phyloP scores from a whole-genome alignment of 2,113 vertebrate genomes.

The Tapirus terrestris region DNA sequence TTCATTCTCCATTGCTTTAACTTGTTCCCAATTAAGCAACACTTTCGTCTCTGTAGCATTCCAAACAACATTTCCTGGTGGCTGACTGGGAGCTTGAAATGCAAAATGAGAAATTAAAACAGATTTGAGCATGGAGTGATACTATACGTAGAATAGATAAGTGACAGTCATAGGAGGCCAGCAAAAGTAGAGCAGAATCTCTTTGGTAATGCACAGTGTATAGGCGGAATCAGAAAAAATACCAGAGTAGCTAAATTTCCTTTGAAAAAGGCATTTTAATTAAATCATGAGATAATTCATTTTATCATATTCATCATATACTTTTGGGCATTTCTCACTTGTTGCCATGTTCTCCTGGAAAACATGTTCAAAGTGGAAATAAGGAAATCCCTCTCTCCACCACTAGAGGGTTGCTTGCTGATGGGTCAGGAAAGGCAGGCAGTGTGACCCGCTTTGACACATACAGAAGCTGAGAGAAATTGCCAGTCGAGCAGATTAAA shows the following conservation, averaged over 20 bases:
- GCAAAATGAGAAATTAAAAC: slow-evolving; percentile 61
- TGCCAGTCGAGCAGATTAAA: slow-evolving; percentile 33
- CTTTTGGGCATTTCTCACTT: neutral
- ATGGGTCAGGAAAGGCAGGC: neutral
- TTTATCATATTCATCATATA: neutral
- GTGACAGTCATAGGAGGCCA: neutral
- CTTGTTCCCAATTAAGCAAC: slow-evolving; percentile 95
- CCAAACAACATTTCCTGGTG: slow-evolving; percentile 95
- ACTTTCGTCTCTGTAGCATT: slow-evolving; percentile 93
- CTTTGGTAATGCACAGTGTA: slow-evolving; percentile 10
- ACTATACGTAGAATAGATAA: slow-evolving; percentile 61
- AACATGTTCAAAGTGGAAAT: neutral
- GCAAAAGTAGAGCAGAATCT: neutral
- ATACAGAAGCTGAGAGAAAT: slow-evolving; percentile 33
- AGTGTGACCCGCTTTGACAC: neutral
- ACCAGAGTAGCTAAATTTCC: slow-evolving; percentile 2
- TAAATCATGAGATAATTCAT: slow-evolving; percentile 8
- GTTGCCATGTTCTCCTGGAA: neutral
- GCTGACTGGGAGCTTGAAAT: slow-evolving; percentile 92
- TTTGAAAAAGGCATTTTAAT: neutral
- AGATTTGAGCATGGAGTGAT: slow-evolving; percentile 54
- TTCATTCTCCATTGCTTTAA: slow-evolving; percentile 94
- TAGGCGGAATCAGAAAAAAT: slow-evolving; percentile 55
- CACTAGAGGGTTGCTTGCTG: neutral
- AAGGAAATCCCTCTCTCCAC: neutral